A percentile compares a stretch with the other conserved stretches of the same genome.
Evolutionary conservation across 1,140 invertebrate species (phyloP).

Genomic region (Neelides sp.): DNA sequence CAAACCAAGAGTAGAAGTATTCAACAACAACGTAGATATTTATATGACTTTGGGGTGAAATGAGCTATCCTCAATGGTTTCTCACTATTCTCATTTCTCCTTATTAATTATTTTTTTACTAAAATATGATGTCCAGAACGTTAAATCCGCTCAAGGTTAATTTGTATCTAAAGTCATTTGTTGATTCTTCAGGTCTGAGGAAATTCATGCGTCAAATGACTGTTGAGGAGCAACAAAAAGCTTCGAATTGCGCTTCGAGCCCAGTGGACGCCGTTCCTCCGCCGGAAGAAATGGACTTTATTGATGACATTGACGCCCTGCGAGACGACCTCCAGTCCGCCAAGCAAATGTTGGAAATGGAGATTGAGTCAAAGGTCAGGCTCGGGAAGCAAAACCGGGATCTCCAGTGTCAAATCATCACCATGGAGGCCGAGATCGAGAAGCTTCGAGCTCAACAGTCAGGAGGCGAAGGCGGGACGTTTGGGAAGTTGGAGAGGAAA

Average conservation of each 20-base stretch:
- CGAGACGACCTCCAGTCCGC: constrained; percentile 78
- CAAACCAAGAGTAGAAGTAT: no score
- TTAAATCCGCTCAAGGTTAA: background rate
- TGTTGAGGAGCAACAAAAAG: constrained; percentile 65
- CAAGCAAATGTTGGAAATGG: constrained; percentile 74
- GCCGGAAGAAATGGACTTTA: constrained; percentile 48
- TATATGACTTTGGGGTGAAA: no score
- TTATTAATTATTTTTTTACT: background rate
- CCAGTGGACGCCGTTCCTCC: constrained; percentile 32
- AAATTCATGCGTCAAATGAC: constrained; percentile 77
- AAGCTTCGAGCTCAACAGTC: constrained; percentile 35
- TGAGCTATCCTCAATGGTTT: background rate
- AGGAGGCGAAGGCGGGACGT: constrained; percentile 29
- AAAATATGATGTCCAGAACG: background rate
- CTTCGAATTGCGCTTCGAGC: no score
- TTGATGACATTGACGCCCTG: constrained; percentile 78
- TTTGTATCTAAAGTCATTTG: constrained; percentile 6
- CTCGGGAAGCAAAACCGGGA: constrained; percentile 74
- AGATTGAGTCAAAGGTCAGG: constrained; percentile 71
- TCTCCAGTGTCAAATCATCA: constrained; percentile 41
- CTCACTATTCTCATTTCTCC: background rate
- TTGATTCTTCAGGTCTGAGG: constrained; percentile 52
- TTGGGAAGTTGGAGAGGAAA: constrained; percentile 19
- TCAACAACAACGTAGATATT: no score
- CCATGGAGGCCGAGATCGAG: constrained; percentile 33